Conservation (phyloP, 2,797 vertebrate species). For the Oreochromis grahami region DNA sequence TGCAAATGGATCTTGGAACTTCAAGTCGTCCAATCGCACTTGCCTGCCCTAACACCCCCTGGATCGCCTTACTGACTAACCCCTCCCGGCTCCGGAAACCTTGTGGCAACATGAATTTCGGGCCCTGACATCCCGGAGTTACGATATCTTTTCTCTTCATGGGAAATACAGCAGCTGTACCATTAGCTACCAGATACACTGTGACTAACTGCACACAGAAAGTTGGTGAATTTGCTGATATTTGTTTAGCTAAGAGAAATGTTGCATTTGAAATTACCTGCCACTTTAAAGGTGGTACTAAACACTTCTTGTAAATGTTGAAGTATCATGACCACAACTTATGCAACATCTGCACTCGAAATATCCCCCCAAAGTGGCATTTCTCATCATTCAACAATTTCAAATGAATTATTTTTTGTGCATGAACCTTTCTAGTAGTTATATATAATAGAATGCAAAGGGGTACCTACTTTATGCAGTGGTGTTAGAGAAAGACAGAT, state of each 20-base stretch:
- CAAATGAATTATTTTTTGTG: background rate
- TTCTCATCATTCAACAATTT: background rate
- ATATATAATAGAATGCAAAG: conserved; percentile 3
- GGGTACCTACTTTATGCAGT: background rate
- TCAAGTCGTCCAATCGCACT: background rate
- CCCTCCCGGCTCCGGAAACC: fast-evolving
- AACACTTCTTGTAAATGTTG: background rate
- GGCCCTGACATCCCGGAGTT: background rate
- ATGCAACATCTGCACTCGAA: background rate
- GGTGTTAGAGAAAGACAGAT: background rate
- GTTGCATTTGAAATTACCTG: background rate
- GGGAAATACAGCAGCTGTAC: background rate
- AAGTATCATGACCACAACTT: background rate
- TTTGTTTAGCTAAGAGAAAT: background rate
- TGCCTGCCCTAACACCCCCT: background rate
- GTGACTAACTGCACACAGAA: background rate
- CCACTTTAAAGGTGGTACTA: background rate
- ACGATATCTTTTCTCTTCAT: background rate
- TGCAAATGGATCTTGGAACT: background rate
- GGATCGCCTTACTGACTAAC: background rate
- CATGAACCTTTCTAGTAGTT: background rate
- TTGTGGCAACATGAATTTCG: background rate
- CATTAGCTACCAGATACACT: background rate
- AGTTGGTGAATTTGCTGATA: background rate
- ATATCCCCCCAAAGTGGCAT: background rate